Conservation (phyloP, 2,797 vertebrate genomes). For the Ctenochaetus hawaiiensis region DNA sequence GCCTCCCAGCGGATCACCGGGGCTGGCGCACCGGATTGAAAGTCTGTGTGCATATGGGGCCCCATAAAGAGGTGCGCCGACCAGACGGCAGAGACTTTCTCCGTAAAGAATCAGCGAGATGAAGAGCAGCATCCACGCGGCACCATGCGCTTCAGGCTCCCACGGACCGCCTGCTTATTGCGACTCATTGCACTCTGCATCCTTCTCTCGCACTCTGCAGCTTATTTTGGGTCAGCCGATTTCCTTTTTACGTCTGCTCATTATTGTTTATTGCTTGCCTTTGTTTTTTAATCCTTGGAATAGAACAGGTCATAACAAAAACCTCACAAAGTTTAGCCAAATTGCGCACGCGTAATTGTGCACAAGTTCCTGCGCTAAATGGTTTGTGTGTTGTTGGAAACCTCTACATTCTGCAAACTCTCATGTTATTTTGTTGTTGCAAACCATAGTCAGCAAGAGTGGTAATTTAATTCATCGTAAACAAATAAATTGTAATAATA, state of each 20-base stretch:
- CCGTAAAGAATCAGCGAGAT: constrained; percentile 87
- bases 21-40: constrained; percentile 64
- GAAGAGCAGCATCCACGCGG: constrained; percentile 88
- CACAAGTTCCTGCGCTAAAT: neutral
- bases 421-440: neutral
- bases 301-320: too few relatives aligned
- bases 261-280: constrained; percentile 1
- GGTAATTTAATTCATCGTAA: neutral
- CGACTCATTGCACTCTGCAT: constrained; percentile 88
- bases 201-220: constrained; percentile 85
- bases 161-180: constrained; percentile 87
- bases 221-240: constrained; percentile 87
- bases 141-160: constrained; percentile 92
- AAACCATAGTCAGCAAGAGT: neutral
- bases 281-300: constrained; percentile 4
- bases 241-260: constrained; percentile 9
- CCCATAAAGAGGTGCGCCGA: constrained; percentile 83
- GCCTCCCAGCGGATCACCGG: constrained; percentile 62
- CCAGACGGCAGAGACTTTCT: constrained; percentile 81
- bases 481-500: neutral
- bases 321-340: constrained; percentile 11
- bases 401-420: neutral
- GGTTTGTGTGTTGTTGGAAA: neutral
- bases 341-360: constrained; percentile 69
- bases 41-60: constrained; percentile 67